Evolutionary conservation across 1,140 invertebrate genomes (phyloP).

Genomic region (Lutraria rhynchaena): DNA sequence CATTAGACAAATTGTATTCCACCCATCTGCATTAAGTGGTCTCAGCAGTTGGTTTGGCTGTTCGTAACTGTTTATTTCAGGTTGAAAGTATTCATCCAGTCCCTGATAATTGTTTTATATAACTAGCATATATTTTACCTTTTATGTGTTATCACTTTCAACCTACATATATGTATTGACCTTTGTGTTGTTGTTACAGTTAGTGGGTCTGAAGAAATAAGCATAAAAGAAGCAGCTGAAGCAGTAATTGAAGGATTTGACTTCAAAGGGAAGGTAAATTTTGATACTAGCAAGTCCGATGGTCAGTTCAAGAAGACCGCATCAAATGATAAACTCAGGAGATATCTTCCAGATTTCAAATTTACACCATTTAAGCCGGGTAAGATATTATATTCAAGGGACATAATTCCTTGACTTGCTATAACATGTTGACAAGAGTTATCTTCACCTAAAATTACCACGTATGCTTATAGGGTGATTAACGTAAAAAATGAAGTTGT

Average conservation of each 20-base stretch:
- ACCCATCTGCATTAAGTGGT: too few species aligned
- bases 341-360: constrained; percentile 91
- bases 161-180: too few species aligned
- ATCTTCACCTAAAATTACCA: too few species aligned
- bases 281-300: constrained; percentile 94
- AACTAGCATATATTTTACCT: too few species aligned
- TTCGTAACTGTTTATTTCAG: too few species aligned
- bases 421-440: background rate
- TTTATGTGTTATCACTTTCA: too few species aligned
- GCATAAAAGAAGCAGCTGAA: constrained; percentile 92
- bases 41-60: too few species aligned
- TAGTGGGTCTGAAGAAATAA: constrained; percentile 94
- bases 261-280: constrained; percentile 84
- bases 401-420: background rate
- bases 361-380: constrained; percentile 93
- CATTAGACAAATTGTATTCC: too few species aligned
- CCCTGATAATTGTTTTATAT: too few species aligned
- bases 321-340: constrained; percentile 94
- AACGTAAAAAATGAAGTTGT: background rate
- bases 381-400: constrained; percentile 56
- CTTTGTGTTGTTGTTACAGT: constrained; percentile 85
- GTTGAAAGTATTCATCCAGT: too few species aligned
- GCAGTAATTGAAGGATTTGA: constrained; percentile 88
- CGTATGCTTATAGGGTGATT: background rate
- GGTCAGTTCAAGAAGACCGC: constrained; percentile 99